Percentiles rank a stretch among this genome's conserved stretches.
Conservation (phyloP, 2,888 invertebrate species). For the Callinectes sapidus region DNA sequence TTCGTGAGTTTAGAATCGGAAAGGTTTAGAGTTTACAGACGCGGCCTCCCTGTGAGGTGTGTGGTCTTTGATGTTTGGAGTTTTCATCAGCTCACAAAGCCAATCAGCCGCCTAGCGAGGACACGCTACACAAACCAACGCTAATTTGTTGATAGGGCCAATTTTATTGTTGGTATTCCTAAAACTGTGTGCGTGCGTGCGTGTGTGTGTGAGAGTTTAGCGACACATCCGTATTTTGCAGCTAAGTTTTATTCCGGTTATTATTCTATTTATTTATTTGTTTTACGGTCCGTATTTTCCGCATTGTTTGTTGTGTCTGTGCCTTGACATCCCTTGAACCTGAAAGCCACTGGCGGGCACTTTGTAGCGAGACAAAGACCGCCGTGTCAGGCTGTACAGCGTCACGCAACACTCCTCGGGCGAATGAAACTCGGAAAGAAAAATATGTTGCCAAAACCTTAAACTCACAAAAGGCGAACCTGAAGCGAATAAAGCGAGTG, state of each 20-base stretch:
- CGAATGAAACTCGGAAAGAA: not conserved
- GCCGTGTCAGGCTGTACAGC: not conserved
- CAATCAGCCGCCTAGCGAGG: not conserved
- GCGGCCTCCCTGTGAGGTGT: conserved; percentile 6
- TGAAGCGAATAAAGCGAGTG: not conserved
- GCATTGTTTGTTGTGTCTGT: not conserved
- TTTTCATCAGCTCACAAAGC: conserved; percentile 1
- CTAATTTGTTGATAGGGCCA: not conserved
- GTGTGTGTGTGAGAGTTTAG: not conserved
- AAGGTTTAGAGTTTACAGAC: not conserved
- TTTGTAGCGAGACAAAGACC: not conserved
- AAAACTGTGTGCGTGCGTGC: too few relatives aligned
- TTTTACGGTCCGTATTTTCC: not conserved
- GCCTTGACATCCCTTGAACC: not conserved
- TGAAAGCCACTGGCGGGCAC: not conserved
- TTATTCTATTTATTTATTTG: not conserved
- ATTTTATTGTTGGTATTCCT: not conserved
- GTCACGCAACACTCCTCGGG: conserved; percentile 9
- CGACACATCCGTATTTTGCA: not conserved
- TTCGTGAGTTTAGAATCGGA: not conserved
- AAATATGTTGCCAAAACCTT: not conserved
- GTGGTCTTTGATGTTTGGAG: conserved; percentile 4
- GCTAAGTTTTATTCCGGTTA: not conserved
- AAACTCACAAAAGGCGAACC: not conserved
- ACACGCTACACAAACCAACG: not conserved